These are phyloP conservation scores for Aleiodes leptofemur DNA, from an alignment of 2,888 invertebrate genomes.

Conservation along the genomic window DNA sequence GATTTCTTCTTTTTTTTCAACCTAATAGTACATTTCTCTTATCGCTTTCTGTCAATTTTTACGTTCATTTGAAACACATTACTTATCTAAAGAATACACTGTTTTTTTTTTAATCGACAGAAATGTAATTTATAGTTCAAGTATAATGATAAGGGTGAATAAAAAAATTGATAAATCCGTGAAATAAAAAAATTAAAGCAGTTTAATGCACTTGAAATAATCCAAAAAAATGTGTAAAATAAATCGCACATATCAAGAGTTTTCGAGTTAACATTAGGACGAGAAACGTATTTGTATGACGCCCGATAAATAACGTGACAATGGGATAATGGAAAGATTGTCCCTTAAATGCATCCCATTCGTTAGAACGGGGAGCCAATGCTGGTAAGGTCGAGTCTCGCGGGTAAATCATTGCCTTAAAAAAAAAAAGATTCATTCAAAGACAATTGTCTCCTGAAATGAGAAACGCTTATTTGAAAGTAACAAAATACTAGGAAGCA, in stretches of 20 bases:
- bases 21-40: no score
- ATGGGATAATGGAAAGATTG: conserved; percentile 73
- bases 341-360: conserved; percentile 69
- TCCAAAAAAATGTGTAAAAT: conserved; percentile 39
- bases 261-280: conserved; percentile 52
- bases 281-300: conserved; percentile 54
- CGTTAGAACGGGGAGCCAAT: conserved; percentile 57
- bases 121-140: conserved; percentile 5
- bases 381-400: conserved; percentile 43
- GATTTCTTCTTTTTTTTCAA: not conserved
- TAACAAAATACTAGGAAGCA: conserved; percentile 10
- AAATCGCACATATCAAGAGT: conserved; percentile 57
- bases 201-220: not conserved
- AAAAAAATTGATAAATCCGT: not conserved
- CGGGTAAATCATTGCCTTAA: conserved; percentile 19
- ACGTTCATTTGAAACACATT: no score
- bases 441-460: conserved; percentile 17
- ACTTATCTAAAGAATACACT: no score
- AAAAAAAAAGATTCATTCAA: conserved; percentile 11
- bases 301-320: conserved; percentile 71
- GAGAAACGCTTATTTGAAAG: conserved; percentile 6
- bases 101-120: no score
- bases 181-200: no score
- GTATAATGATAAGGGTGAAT: not conserved
- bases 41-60: no score